Percentiles rank a stretch among this genome's conserved stretches.
Evolutionary conservation across 1,140 invertebrate genomes (phyloP).

Genomic region (Dendrolimus kikuchii): DNA sequence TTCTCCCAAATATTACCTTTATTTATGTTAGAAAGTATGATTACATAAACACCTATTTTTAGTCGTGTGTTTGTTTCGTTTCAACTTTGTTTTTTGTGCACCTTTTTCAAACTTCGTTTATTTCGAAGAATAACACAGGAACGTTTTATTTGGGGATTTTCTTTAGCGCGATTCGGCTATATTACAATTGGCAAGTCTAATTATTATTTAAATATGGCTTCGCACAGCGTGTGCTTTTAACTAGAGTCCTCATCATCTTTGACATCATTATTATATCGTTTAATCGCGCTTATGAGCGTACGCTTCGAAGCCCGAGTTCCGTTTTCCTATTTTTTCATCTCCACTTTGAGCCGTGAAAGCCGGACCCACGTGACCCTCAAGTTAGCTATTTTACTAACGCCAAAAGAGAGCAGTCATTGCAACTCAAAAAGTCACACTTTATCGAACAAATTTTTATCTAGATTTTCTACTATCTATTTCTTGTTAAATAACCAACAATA

Average conservation of each 20-base stretch:
- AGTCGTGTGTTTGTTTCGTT: conserved; percentile 3
- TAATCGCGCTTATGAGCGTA: too few relatives aligned
- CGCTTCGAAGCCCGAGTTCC: neutral
- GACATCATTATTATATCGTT: too few relatives aligned
- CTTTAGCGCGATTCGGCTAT: neutral
- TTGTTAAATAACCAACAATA: too few relatives aligned
- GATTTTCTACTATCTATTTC: too few relatives aligned
- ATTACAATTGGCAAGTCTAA: neutral
- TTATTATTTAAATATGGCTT: neutral
- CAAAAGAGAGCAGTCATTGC: too few relatives aligned
- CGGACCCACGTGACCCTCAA: too few relatives aligned
- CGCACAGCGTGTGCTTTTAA: neutral
- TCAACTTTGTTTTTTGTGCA: conserved; percentile 8
- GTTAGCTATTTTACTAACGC: too few relatives aligned
- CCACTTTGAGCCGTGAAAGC: too few relatives aligned
- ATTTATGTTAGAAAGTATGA: conserved; percentile 7
- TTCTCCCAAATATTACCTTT: neutral
- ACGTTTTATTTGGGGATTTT: conserved; percentile 7
- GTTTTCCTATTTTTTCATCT: neutral
- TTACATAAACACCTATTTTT: conserved; percentile 6
- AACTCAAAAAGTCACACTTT: too few relatives aligned
- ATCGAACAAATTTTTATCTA: too few relatives aligned
- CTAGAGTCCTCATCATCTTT: too few relatives aligned
- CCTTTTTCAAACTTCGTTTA: conserved; percentile 6
- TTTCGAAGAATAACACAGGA: conserved; percentile 7